These are phyloP conservation scores for Macrobrachium rosenbergii DNA, from an alignment of 1,140 invertebrate genomes.

Conservation along the genomic window DNA sequence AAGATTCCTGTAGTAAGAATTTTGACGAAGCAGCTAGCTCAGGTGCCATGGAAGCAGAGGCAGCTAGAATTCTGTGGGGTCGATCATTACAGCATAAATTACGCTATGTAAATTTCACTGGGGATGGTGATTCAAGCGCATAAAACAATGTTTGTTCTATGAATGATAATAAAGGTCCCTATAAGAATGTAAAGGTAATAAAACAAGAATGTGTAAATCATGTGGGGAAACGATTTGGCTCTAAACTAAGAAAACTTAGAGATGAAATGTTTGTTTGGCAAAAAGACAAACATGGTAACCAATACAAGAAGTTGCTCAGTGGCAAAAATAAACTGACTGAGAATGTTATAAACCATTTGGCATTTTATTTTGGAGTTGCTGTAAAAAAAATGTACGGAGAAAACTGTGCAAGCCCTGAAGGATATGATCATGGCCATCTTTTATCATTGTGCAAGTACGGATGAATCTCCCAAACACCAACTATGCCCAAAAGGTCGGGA, in stretches of 20 bases:
- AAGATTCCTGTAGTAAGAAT: not conserved
- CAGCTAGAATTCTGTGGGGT: not conserved
- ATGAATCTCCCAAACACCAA: constrained; percentile 8
- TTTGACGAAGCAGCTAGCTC: constrained; percentile 26
- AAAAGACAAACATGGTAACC: not conserved
- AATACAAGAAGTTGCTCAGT: not conserved
- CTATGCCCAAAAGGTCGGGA: not conserved
- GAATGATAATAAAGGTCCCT: constrained; percentile 31
- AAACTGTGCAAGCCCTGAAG: not conserved
- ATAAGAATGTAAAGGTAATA: not conserved
- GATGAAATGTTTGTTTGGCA: not conserved
- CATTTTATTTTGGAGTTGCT: constrained; percentile 13
- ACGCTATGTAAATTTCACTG: constrained; percentile 13
- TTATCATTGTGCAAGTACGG: constrained; percentile 31
- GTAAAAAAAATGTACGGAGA: not conserved
- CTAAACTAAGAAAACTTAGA: not conserved
- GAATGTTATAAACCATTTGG: not conserved
- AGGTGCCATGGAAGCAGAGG: constrained; percentile 31
- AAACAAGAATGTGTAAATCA: constrained; percentile 38
- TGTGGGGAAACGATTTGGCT: constrained; percentile 25
- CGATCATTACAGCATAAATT: constrained; percentile 12
- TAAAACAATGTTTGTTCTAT: not conserved
- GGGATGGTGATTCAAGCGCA: constrained; percentile 33
- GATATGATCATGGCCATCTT: constrained; percentile 11
- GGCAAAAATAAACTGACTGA: constrained; percentile 28